phyloP scores from a whole-genome alignment of 2,888 invertebrate species.

The Phanerotoma sp. region DNA sequence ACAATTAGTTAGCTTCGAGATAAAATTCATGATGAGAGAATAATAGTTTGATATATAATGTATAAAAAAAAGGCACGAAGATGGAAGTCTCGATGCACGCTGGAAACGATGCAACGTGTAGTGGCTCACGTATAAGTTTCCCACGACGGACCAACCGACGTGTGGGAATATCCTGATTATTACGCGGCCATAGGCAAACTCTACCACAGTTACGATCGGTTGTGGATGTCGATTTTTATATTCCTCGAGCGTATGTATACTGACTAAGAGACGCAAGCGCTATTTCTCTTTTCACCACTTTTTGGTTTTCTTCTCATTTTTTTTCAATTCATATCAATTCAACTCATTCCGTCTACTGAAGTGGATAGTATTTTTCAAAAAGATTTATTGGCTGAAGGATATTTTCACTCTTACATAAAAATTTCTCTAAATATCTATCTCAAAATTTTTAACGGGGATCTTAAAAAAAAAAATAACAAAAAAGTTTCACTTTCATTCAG shows the following conservation, averaged over 20 bases:
- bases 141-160: slow-evolving; percentile 51
- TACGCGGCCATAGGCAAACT: slow-evolving; percentile 50
- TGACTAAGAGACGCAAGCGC: background rate
- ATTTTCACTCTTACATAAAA: too few species aligned
- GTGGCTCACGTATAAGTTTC: slow-evolving; percentile 56
- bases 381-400: too few species aligned
- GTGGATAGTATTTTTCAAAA: too few species aligned
- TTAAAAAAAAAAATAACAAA: too few species aligned
- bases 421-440: too few species aligned
- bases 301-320: background rate
- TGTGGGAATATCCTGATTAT: slow-evolving; percentile 56
- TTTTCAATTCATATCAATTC: background rate
- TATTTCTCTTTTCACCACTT: background rate
- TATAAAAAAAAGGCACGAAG: slow-evolving; percentile 6
- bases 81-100: slow-evolving; percentile 19
- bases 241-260: slow-evolving; percentile 44
- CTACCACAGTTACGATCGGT: slow-evolving; percentile 36
- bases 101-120: slow-evolving; percentile 22
- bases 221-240: slow-evolving; percentile 48
- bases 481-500: too few species aligned
- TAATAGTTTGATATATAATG: slow-evolving; percentile 5
- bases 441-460: too few species aligned
- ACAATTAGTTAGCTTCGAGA: slow-evolving; percentile 14
- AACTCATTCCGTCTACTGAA: too few species aligned
- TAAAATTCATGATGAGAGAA: slow-evolving; percentile 15